Evolutionary conservation across 2,113 vertebrate species (phyloP).

Genomic region (Hyaena hyaena): DNA sequence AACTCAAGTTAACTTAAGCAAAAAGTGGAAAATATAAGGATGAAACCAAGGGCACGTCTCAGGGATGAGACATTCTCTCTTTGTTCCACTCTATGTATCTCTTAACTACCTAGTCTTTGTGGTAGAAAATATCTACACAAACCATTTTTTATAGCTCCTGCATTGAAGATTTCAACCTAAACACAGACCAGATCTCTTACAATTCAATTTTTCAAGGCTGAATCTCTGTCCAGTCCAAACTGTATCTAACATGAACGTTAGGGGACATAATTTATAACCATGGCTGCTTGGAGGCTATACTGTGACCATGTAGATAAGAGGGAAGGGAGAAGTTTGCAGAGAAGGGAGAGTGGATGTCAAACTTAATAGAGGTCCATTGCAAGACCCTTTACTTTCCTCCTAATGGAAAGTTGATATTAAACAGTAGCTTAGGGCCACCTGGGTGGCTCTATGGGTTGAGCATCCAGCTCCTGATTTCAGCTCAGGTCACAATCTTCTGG

Average conservation of each 20-base stretch:
- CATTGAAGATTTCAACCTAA: neutral
- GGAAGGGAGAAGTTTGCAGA: neutral
- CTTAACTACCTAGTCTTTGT: neutral
- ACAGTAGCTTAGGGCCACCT: neutral
- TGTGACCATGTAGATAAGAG: neutral
- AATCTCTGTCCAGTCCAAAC: neutral
- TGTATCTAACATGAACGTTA: neutral
- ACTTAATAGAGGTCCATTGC: neutral
- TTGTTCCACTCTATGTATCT: neutral
- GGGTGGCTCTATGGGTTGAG: neutral
- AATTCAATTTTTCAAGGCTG: neutral
- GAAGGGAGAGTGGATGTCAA: neutral
- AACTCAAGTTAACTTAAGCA: neutral
- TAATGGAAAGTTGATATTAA: neutral
- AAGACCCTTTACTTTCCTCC: neutral
- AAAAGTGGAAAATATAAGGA: constrained; percentile 30
- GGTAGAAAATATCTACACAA: constrained; percentile 5
- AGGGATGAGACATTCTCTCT: neutral
- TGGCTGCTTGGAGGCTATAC: neutral
- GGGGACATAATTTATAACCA: neutral
- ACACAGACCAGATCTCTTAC: constrained; percentile 6
- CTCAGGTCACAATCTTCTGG: neutral
- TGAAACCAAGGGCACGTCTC: constrained; percentile 3
- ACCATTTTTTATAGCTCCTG: neutral
- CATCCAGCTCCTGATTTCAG: neutral